phyloP scores from a whole-genome alignment of 2,113 vertebrate genomes.

The Brienomyrus brachyistius region DNA sequence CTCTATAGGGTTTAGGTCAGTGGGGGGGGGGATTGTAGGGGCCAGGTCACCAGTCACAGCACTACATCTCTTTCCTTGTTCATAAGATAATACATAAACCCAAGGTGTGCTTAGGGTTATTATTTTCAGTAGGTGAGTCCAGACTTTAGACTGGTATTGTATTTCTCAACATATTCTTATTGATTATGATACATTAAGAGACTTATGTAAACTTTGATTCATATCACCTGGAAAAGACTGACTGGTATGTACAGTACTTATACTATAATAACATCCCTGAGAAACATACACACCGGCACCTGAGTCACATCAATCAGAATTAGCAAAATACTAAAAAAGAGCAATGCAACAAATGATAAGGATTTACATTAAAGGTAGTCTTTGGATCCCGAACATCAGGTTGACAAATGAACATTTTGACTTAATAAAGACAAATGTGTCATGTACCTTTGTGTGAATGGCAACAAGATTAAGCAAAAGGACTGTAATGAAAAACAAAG shows the following conservation, averaged over 20 bases:
- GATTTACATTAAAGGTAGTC: background rate
- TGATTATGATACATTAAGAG: background rate
- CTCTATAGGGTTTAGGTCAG: too few species aligned
- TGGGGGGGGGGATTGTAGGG: too few species aligned
- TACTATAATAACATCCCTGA: background rate
- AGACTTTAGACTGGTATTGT: background rate
- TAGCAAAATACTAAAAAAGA: background rate
- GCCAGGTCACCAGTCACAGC: too few species aligned
- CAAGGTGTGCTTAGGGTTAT: too few species aligned
- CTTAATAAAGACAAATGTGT: background rate
- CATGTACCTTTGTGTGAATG: background rate
- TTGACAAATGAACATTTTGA: background rate
- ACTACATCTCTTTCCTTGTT: too few species aligned
- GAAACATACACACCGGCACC: background rate
- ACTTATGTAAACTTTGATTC: background rate
- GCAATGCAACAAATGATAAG: background rate
- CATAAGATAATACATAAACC: too few species aligned
- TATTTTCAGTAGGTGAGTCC: background rate
- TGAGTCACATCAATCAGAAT: background rate
- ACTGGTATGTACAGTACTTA: background rate
- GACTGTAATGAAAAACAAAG: background rate
- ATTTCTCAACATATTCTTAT: background rate
- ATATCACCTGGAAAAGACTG: background rate
- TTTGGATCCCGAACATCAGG: background rate
- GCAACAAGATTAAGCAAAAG: background rate